Conservation (phyloP, 1,140 invertebrate species). For the Halyomorpha halys region DNA sequence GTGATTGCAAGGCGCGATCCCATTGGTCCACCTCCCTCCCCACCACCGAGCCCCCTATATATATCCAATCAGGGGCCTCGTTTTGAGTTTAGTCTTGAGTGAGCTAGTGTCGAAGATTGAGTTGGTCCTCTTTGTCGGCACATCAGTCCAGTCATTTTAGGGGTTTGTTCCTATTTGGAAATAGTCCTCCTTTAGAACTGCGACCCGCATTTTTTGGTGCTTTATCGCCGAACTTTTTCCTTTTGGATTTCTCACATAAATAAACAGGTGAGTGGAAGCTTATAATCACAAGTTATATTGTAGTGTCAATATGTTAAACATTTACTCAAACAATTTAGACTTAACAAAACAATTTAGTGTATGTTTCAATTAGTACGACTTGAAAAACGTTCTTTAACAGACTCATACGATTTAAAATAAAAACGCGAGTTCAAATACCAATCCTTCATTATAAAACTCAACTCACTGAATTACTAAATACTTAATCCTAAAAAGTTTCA, state of each 20-base stretch:
- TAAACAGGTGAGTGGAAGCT: not conserved
- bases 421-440: too few relatives aligned
- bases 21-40: not conserved
- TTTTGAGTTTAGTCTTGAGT: not conserved
- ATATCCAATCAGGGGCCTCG: not conserved
- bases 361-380: too few relatives aligned
- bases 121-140: constrained; percentile 3
- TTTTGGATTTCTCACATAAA: not conserved
- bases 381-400: too few relatives aligned
- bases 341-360: too few relatives aligned
- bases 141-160: not conserved
- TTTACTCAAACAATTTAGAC: too few relatives aligned
- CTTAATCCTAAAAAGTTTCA: too few relatives aligned
- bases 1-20: not conserved
- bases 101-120: constrained; percentile 1
- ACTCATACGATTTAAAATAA: too few relatives aligned
- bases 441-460: too few relatives aligned
- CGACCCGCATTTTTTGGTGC: not conserved
- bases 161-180: not conserved
- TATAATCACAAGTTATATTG: not conserved
- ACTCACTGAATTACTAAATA: too few relatives aligned
- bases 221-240: not conserved
- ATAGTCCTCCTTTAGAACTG: not conserved
- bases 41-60: not conserved
- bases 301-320: not conserved